phyloP scores from a whole-genome alignment of 2,113 vertebrate species.

The Ginglymostoma cirratum region DNA sequence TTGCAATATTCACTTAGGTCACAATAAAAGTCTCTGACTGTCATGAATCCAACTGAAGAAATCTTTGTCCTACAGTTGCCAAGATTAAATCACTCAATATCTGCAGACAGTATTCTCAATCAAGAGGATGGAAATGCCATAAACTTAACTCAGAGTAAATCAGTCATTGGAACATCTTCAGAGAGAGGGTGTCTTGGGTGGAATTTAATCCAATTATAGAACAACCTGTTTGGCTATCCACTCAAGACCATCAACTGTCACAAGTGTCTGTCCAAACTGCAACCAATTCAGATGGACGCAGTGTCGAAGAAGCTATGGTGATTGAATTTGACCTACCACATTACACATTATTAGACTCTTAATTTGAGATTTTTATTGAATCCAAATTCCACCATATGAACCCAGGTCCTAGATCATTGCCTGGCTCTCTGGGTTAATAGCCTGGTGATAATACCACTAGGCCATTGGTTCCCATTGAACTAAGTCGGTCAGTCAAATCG shows the following conservation, averaged over 20 bases:
- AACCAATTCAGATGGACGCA: constrained; percentile 44
- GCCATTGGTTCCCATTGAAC: no score
- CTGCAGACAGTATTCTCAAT: constrained; percentile 47
- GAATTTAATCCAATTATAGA: constrained; percentile 41
- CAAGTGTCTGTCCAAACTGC: constrained; percentile 48
- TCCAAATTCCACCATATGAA: no score
- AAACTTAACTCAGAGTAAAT: constrained; percentile 45
- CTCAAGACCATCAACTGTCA: constrained; percentile 52
- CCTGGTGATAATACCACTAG: no score
- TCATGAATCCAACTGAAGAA: constrained; percentile 44
- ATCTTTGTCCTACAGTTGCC: constrained; percentile 48
- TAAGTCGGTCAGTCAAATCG: no score
- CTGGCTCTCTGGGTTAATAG: no score
- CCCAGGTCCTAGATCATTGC: no score
- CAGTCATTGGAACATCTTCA: constrained; percentile 37
- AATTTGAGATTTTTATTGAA: no score
- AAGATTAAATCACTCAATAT: constrained; percentile 46
- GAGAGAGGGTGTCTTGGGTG: constrained; percentile 48
- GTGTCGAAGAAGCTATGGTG: constrained; percentile 43
- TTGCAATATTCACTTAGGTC: constrained; percentile 42
- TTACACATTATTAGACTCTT: no score
- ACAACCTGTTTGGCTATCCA: constrained; percentile 45
- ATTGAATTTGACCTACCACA: constrained; percentile 42
- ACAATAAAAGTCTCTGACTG: constrained; percentile 46
- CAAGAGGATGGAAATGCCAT: constrained; percentile 51